Evolutionary conservation across 2,113 vertebrate species (phyloP).

Genomic region (Thamnophis sirtalis): DNA sequence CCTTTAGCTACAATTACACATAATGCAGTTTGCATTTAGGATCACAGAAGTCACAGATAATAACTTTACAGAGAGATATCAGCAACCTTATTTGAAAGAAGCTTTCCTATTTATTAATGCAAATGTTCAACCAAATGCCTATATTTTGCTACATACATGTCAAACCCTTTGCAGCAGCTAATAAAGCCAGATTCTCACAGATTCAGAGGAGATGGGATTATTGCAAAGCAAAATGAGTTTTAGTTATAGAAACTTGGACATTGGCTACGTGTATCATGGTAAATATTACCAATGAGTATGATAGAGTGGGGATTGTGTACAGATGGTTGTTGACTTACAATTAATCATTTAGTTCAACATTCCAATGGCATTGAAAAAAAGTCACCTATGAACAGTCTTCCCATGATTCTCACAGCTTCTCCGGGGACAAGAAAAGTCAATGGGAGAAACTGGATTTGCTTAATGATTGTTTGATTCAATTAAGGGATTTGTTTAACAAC

Average conservation of each 20-base stretch:
- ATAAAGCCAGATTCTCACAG: not conserved
- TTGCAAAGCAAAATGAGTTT: not conserved
- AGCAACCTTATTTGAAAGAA: constrained; percentile 1
- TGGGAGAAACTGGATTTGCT: no score
- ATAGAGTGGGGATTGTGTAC: not conserved
- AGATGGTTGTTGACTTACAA: not conserved
- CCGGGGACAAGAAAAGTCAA: no score
- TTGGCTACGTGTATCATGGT: not conserved
- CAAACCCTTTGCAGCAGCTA: not conserved
- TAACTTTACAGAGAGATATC: constrained; percentile 46
- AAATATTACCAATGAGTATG: not conserved
- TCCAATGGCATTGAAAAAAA: not conserved
- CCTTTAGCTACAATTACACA: not conserved
- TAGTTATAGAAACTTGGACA: not conserved
- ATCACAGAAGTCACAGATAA: constrained; percentile 43
- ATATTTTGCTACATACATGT: not conserved
- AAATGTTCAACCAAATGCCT: not conserved
- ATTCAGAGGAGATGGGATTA: not conserved
- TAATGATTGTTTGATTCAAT: no score
- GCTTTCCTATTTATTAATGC: not conserved
- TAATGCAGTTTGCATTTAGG: constrained; percentile 35
- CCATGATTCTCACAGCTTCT: no score
- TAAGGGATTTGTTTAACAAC: no score
- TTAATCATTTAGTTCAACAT: not conserved
- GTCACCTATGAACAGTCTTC: no score